Base-by-base conservation (phyloP, 2,113 vertebrate species). In the Tretioscincus oriximinensis region DNA sequence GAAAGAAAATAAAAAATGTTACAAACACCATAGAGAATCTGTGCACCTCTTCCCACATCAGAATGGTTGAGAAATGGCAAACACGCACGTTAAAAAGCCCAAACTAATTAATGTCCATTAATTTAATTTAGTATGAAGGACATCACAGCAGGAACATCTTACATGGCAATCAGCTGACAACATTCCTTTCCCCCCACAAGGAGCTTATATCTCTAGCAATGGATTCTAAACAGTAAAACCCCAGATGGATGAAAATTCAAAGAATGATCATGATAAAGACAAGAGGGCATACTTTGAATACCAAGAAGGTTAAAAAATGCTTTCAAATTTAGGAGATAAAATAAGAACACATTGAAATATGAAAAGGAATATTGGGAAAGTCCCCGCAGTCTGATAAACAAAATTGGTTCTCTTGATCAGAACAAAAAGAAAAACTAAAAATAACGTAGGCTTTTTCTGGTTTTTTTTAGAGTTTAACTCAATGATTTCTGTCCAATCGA, bases 181-280 rank as follows among this genome's bases (percentile, higher is more conserved):
- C 21, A 81, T 77, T 49, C 6, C 11, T 80, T 78, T 60, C 7
- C 66, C 74, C 35, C 81, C 82, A 81, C 41, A 61, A 86, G 54
- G 86, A 92, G 85, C 31, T 87, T 66, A 66, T 88, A 82, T 81
- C 86, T 84, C 78, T 89, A 67, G 9, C 68, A 87, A 69, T 16
- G 87, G 73, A 92, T 85, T 89, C 83, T 83, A 88, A 87, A 31
- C 12, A 89, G 66, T 85, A 82, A 26, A 81, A 82, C 86, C 85
- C 74, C 29, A 26, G 63, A 67, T 22, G 67, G 81, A 80, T 85
- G 61, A 87, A 74, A 83, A 90, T 28, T 84, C 77, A 77, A 28
- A 5, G 79, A 54, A 51, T 21, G 87, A 21, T 72, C 85, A 81
- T 85, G 63, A 41, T 61, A 20, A 21, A 74, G 71, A 28, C 31